Evolutionary conservation across 2,113 vertebrate species (phyloP), one percentile per base, ranked within the genome.

Genomic region (Atherinomorus stipes): DNA sequence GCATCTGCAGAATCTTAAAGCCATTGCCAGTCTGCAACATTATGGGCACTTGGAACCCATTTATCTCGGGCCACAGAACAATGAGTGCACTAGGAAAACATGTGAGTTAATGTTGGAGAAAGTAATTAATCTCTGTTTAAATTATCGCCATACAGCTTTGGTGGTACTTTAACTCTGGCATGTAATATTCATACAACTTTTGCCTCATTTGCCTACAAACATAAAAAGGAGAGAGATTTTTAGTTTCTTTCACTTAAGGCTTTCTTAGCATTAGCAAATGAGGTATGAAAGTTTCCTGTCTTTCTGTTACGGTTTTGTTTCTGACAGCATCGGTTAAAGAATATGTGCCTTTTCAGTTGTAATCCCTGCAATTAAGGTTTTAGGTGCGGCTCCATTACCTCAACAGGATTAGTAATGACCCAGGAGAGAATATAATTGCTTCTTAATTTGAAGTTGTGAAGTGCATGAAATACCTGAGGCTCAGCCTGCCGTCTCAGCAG

Each of bases 371-470:
- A 90, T 90, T 90, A 87, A 84, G 76, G 70, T 47, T 64, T 70
- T 70, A 90, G 91, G 90, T 87, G 85, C 74, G 79, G 85, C 81
- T 86, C 80, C 74, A 83, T 90, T 88, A 87, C 71, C 72, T 89
- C 68, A 78, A 25, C 77, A 85, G 87, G 89, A 85, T 88, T 83
- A 85, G 81, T 86, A 79, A 88, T 88, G 89, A 92, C 81, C 84
- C 85, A 76, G 75, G 71, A 84, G 78, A 87, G 81, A 90, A 86
- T 78, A 92, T 85, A 84, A 92, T 86, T 88, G 84, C 85, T 84
- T 87, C 78, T 83, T 90, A 89, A 90, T 92, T 90, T 91, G 78
- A 90, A 82, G 90, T 85, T 85, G 81, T 87, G 79, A 87, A 81
- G 74, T 75, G 70, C 79, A 79, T 86, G 71, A 88, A 90, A 85